These are phyloP conservation scores for Bombylius major DNA, from an alignment of 2,888 invertebrate species.

Conservation along the genomic window DNA sequence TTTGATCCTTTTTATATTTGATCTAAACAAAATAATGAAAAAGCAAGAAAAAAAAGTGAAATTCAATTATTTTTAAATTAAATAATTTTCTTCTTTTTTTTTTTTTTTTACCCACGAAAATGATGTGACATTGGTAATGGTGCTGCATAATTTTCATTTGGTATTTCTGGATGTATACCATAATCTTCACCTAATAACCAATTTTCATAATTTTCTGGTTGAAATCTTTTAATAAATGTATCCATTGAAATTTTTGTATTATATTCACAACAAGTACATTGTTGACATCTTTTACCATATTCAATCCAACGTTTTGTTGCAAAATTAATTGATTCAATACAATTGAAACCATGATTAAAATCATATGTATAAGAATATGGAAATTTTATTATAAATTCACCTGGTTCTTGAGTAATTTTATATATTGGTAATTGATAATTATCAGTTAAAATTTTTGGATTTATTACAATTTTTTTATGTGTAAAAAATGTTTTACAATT, in stretches of 20 bases:
- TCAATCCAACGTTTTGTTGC: conserved; percentile 90
- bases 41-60: no score
- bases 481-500: conserved; percentile 12
- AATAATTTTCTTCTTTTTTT: background rate
- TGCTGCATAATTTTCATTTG: conserved; percentile 28
- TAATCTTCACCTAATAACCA: conserved; percentile 85
- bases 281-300: conserved; percentile 75
- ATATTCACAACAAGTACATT: conserved; percentile 49
- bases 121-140: conserved; percentile 29
- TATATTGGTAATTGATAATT: conserved; percentile 15
- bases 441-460: conserved; percentile 11
- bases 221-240: conserved; percentile 78
- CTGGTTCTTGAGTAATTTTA: conserved; percentile 73
- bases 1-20: no score
- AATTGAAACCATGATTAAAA: conserved; percentile 91
- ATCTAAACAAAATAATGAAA: no score
- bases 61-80: background rate
- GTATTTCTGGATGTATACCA: conserved; percentile 85
- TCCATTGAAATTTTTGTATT: conserved; percentile 96
- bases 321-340: conserved; percentile 95
- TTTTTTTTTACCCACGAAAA: no score
- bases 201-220: conserved; percentile 65
- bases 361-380: conserved; percentile 92
- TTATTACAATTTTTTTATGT: conserved; percentile 17
- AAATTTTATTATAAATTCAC: conserved; percentile 94